These are phyloP conservation scores for Paracentrotus lividus DNA, from an alignment of 53 echinoderm and acorn worm genomes.

Conservation along the genomic window DNA sequence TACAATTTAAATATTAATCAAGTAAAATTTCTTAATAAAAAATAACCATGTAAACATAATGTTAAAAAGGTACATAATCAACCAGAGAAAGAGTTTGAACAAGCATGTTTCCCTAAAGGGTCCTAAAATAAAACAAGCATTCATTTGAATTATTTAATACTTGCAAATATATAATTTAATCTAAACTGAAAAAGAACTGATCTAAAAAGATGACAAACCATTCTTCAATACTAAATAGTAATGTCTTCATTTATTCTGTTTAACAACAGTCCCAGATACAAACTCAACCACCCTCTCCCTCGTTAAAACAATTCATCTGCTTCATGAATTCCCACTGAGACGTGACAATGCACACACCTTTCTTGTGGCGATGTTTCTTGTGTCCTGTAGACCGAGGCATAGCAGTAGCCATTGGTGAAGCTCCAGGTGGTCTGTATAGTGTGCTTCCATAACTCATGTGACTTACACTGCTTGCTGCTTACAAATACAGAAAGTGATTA, in stretches of 20 bases:
- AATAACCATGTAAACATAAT: background rate
- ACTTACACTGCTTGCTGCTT: constrained; percentile 79
- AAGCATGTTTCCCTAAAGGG: background rate
- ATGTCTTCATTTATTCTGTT: background rate
- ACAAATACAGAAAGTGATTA: background rate
- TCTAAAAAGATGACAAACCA: too few relatives aligned
- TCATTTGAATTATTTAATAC: too few relatives aligned
- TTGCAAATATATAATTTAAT: too few relatives aligned
- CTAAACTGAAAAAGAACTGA: too few relatives aligned
- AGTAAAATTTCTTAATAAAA: background rate
- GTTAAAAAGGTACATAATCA: background rate
- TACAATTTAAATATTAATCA: background rate
- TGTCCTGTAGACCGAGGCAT: constrained; percentile 72
- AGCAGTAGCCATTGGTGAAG: constrained; percentile 75
- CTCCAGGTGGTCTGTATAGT: constrained; percentile 74
- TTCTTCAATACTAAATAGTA: too few relatives aligned
- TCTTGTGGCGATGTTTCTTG: constrained; percentile 76
- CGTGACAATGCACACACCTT: constrained; percentile 55
- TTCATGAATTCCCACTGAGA: background rate
- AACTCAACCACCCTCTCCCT: background rate
- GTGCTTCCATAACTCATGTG: constrained; percentile 84
- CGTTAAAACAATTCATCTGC: background rate
- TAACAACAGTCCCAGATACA: background rate
- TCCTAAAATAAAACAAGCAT: background rate
- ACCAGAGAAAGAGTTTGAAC: background rate